These are phyloP conservation scores for Choloepus didactylus DNA, from an alignment of 2,797 vertebrate genomes.

Conservation along the genomic window DNA sequence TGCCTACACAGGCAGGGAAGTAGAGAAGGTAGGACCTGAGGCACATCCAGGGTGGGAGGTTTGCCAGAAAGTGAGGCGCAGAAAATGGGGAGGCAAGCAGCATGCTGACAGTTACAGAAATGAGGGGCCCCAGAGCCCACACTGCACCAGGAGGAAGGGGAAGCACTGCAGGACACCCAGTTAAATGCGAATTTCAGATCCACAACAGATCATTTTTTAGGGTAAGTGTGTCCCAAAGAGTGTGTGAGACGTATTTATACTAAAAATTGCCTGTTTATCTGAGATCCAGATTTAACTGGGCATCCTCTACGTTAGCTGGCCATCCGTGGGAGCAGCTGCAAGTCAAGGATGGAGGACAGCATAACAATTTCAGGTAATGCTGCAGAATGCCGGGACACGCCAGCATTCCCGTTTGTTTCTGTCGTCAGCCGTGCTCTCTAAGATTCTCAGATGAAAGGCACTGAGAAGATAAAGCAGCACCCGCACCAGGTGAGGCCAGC, in stretches of 20 bases:
- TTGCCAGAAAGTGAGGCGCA: neutral
- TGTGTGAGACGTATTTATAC: rapidly evolving
- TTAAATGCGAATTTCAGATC: neutral
- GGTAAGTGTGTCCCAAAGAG: neutral
- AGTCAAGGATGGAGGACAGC: neutral
- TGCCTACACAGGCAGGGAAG: too few relatives aligned
- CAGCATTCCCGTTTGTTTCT: rapidly evolving
- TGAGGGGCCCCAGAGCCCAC: neutral
- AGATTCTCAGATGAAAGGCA: neutral
- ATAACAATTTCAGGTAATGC: rapidly evolving
- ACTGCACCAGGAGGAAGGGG: rapidly evolving
- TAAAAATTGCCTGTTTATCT: neutral
- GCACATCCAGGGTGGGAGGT: neutral
- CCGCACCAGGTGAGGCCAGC: too few relatives aligned
- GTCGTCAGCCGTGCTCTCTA: rapidly evolving
- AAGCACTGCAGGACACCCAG: neutral
- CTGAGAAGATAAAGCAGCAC: rapidly evolving
- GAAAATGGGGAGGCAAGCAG: rapidly evolving
- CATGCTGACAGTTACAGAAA: too few relatives aligned
- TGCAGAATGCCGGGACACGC: rapidly evolving
- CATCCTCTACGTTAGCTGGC: rapidly evolving
- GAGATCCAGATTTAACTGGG: neutral
- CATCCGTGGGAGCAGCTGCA: rapidly evolving
- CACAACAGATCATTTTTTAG: rapidly evolving
- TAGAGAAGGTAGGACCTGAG: too few relatives aligned